phyloP scores from a whole-genome alignment of 2,113 vertebrate species.

The Nipponia nippon region DNA sequence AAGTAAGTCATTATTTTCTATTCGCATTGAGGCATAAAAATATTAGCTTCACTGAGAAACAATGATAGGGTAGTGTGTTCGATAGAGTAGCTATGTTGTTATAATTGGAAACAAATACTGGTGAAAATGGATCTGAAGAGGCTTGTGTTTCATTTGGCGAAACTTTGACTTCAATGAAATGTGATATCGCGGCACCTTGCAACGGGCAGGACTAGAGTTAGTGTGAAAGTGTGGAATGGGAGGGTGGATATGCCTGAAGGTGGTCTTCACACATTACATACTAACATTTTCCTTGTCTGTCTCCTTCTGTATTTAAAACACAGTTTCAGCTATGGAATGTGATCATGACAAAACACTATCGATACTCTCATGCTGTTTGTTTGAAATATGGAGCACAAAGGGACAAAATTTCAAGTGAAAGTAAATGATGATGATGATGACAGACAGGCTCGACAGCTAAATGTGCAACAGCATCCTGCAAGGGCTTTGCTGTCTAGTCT shows the following conservation, averaged over 20 bases:
- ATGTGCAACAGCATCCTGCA: background rate
- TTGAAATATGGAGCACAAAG: background rate
- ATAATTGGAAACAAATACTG: background rate
- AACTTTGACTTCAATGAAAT: background rate
- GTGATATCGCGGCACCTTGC: background rate
- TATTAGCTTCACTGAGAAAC: background rate
- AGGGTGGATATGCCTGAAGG: background rate
- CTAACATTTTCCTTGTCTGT: background rate
- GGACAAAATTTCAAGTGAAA: background rate
- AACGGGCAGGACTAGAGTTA: background rate
- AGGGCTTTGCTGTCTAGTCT: background rate
- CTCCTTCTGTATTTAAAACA: background rate
- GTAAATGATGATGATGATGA: background rate
- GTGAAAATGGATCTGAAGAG: constrained; percentile 18
- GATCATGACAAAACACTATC: background rate
- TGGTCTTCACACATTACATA: background rate
- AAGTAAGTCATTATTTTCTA: background rate
- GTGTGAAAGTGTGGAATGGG: background rate
- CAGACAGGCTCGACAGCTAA: background rate
- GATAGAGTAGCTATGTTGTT: background rate
- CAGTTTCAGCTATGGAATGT: background rate
- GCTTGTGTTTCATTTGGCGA: constrained; percentile 6
- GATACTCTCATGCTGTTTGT: background rate
- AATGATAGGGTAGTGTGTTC: background rate
- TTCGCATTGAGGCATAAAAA: background rate